Evolutionary conservation across 2,113 vertebrate genomes (phyloP).

Genomic region (Loxodonta africana): DNA sequence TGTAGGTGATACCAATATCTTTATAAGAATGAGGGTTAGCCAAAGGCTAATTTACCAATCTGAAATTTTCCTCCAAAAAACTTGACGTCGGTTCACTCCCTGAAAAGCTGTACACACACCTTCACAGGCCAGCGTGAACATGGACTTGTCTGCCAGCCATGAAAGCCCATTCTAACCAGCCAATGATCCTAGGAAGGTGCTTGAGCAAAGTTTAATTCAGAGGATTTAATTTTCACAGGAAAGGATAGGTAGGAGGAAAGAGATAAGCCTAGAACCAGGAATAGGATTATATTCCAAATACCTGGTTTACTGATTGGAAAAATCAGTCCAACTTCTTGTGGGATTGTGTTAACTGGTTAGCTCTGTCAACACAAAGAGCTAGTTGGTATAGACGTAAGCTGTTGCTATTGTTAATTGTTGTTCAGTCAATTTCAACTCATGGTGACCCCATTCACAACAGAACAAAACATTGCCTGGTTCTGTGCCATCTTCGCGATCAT

Average conservation of each 20-base stretch:
- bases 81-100: neutral
- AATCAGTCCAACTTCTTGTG: rapidly evolving
- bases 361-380: rapidly evolving
- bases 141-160: rapidly evolving
- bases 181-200: rapidly evolving
- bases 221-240: neutral
- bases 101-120: rapidly evolving
- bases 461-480: too few species aligned
- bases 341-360: rapidly evolving
- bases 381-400: rapidly evolving
- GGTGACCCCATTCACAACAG: neutral
- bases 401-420: neutral
- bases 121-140: rapidly evolving
- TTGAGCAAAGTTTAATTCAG: too few species aligned
- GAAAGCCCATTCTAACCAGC: rapidly evolving
- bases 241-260: neutral
- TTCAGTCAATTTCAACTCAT: neutral
- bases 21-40: neutral
- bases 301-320: rapidly evolving
- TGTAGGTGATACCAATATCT: neutral
- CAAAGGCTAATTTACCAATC: neutral
- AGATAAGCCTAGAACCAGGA: neutral
- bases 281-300: rapidly evolving
- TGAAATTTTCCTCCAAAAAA: neutral
- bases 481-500: too few species aligned